Conservation (phyloP, 1,140 invertebrate species). For the Pseudomyrmex concolor region DNA sequence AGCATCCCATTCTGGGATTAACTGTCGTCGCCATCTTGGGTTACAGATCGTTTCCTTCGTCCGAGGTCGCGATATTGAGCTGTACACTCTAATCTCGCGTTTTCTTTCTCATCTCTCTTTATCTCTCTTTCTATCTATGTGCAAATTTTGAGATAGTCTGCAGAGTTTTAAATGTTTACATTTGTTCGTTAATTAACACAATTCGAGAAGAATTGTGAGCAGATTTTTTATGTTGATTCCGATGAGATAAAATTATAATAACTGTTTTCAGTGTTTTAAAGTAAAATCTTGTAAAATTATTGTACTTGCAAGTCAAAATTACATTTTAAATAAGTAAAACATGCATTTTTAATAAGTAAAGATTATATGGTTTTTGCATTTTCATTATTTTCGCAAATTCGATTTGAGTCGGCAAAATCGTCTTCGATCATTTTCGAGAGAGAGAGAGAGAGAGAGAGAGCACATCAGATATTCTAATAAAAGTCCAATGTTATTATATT, state of each 20-base stretch:
- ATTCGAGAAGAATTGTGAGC: background rate
- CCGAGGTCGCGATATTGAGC: constrained; percentile 63
- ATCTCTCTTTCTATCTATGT: background rate
- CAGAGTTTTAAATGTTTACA: constrained; percentile 4
- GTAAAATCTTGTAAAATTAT: background rate
- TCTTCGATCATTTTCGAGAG: background rate
- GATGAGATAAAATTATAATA: background rate
- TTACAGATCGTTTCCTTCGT: constrained; percentile 72
- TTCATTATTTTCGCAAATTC: background rate
- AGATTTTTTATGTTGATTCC: background rate
- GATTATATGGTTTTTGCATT: background rate
- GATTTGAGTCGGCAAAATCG: constrained; percentile 3
- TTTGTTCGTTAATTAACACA: background rate
- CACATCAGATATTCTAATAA: constrained; percentile 36
- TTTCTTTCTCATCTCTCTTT: constrained; percentile 27
- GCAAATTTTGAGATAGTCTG: background rate
- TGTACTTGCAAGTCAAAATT: background rate
- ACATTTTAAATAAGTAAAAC: background rate
- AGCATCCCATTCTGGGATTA: constrained; percentile 77
- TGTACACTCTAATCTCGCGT: constrained; percentile 58
- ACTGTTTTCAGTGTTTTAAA: background rate
- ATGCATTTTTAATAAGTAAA: background rate
- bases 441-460: too few relatives aligned
- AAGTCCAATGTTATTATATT: constrained; percentile 39
- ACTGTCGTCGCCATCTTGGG: constrained; percentile 73